Percentiles rank a stretch among this genome's conserved stretches.
Evolutionary conservation across 1,140 invertebrate genomes (phyloP).

Genomic region (Caenorhabditis latens): DNA sequence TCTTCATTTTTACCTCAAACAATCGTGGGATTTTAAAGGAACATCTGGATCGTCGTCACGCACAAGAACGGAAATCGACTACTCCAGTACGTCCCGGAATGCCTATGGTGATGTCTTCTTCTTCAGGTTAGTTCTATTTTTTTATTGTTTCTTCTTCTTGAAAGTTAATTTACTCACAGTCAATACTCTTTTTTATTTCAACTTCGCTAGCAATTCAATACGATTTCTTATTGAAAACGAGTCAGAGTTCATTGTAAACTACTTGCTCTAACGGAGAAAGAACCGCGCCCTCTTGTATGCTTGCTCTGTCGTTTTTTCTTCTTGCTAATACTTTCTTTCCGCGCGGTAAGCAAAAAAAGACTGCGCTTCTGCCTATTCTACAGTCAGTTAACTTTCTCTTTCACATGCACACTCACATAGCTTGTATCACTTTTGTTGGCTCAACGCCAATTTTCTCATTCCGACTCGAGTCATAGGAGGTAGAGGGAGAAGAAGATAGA

Average conservation of each 20-base stretch:
- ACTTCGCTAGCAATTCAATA: conserved; percentile 14
- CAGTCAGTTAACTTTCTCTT: conserved; percentile 35
- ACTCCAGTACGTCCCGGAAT: conserved; percentile 23
- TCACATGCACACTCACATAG: conserved; percentile 15
- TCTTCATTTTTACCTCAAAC: no score
- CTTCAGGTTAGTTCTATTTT: conserved; percentile 34
- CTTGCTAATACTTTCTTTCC: neutral
- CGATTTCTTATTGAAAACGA: conserved; percentile 23
- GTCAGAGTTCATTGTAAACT: conserved; percentile 41
- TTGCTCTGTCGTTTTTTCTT: conserved; percentile 29
- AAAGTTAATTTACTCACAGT: neutral
- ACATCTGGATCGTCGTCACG: conserved; percentile 25
- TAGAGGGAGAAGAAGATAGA: neutral
- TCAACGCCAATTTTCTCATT: neutral
- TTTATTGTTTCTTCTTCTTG: neutral
- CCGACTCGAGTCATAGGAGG: neutral
- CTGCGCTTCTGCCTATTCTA: conserved; percentile 18
- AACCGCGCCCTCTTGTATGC: conserved; percentile 23
- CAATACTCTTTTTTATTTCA: neutral
- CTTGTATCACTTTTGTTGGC: conserved; percentile 50
- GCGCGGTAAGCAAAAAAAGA: conserved; percentile 18
- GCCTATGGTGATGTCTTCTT: neutral
- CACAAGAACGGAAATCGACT: conserved; percentile 2
- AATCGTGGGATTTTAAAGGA: neutral
- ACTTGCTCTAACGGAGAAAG: neutral